Evolutionary conservation across 2,888 invertebrate genomes (phyloP).

Genomic region (Phanerotoma sp.): DNA sequence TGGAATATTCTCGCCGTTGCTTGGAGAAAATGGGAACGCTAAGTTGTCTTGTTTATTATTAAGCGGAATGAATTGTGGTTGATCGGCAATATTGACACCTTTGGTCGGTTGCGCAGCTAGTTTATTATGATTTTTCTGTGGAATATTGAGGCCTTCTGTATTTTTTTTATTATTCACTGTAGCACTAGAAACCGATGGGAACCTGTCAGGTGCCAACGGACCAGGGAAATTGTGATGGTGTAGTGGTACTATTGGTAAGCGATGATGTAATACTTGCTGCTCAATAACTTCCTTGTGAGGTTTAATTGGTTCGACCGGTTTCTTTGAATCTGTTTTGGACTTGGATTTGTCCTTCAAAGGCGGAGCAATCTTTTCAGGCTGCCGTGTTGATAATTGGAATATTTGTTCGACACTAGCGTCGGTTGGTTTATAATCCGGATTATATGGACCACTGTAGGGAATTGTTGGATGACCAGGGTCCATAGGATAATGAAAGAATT

Average conservation of each 20-base stretch:
- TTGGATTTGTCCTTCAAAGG: constrained; percentile 45
- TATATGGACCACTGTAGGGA: constrained; percentile 58
- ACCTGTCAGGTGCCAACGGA: constrained; percentile 46
- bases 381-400: constrained; percentile 41
- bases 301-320: constrained; percentile 47
- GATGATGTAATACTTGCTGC: constrained; percentile 25
- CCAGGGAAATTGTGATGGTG: constrained; percentile 44
- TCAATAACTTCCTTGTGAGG: constrained; percentile 43
- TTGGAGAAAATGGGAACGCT: constrained; percentile 37
- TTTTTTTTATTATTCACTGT: constrained; percentile 7
- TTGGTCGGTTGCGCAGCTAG: constrained; percentile 29
- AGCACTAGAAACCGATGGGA: constrained; percentile 29
- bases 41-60: constrained; percentile 35
- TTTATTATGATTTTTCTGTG: constrained; percentile 38
- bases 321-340: constrained; percentile 48
- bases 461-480: constrained; percentile 51
- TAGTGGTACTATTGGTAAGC: background rate
- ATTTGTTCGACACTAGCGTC: constrained; percentile 47
- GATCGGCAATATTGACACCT: constrained; percentile 33
- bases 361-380: constrained; percentile 38
- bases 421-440: constrained; percentile 54
- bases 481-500: constrained; percentile 48
- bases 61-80: constrained; percentile 47
- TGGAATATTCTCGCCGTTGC: constrained; percentile 43
- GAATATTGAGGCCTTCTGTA: constrained; percentile 29